These are phyloP conservation scores for Thaleichthys pacificus DNA, from an alignment of 2,797 vertebrate genomes.

Conservation along the genomic window DNA sequence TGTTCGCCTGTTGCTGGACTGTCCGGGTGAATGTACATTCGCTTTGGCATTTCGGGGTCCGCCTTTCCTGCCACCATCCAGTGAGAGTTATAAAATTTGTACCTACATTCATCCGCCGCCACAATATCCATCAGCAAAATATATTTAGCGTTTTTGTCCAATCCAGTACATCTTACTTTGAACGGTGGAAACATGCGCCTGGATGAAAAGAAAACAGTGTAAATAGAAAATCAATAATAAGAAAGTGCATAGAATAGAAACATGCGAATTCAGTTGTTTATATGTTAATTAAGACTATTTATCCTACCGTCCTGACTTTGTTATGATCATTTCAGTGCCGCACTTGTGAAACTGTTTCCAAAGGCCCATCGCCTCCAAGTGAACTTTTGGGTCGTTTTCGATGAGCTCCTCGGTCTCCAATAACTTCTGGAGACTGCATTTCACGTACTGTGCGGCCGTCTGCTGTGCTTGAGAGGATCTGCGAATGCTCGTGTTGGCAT, in stretches of 20 bases:
- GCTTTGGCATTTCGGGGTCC: constrained; percentile 92
- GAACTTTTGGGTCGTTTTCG: constrained; percentile 89
- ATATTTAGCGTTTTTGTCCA: constrained; percentile 87
- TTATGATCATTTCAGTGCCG: constrained; percentile 96
- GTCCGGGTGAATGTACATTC: constrained; percentile 95
- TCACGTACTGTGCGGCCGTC: constrained; percentile 53
- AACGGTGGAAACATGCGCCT: constrained; percentile 96
- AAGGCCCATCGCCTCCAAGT: constrained; percentile 87
- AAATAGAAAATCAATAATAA: neutral
- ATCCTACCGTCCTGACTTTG: constrained; percentile 90
- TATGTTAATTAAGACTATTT: constrained; percentile 38
- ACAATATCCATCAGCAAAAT: constrained; percentile 93
- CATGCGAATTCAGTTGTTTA: neutral
- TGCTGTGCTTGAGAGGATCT: constrained; percentile 74
- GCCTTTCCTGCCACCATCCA: constrained; percentile 95
- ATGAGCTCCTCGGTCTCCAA: constrained; percentile 75
- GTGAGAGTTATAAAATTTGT: constrained; percentile 92
- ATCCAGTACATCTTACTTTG: constrained; percentile 86
- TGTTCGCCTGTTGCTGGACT: constrained; percentile 91
- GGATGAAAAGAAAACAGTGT: constrained; percentile 21
- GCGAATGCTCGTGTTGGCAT: constrained; percentile 68
- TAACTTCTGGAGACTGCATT: constrained; percentile 74
- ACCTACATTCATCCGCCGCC: constrained; percentile 89
- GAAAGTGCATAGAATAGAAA: neutral
- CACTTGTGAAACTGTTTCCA: constrained; percentile 92